phyloP scores from a whole-genome alignment of 2,113 vertebrate species.

The Zosterops borbonicus region DNA sequence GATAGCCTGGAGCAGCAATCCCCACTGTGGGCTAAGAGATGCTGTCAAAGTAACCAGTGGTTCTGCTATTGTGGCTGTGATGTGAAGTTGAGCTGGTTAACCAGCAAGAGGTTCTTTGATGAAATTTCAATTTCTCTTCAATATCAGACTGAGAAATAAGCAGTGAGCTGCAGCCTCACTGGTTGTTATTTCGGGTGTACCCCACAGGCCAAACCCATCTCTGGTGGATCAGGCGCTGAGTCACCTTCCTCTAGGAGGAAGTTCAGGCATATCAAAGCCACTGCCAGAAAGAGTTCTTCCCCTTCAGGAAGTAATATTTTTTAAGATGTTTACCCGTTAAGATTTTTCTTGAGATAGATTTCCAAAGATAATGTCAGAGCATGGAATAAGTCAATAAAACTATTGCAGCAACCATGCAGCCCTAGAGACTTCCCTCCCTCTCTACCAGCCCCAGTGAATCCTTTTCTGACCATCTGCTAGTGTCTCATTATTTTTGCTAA shows the following conservation, averaged over 20 bases:
- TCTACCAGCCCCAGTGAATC: not conserved
- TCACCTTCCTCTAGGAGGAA: not conserved
- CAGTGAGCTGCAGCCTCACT: not conserved
- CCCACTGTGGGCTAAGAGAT: not conserved
- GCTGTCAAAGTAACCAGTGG: not conserved
- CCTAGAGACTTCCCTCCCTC: not conserved
- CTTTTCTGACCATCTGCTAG: not conserved
- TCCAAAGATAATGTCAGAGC: not conserved
- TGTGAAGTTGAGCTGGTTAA: not conserved
- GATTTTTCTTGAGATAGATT: not conserved
- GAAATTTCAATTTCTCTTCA: not conserved
- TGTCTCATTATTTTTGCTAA: not conserved
- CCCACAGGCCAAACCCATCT: not conserved
- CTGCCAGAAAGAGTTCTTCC: not conserved
- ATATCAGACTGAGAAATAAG: not conserved
- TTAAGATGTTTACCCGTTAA: not conserved
- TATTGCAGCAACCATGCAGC: not conserved
- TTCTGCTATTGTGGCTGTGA: not conserved
- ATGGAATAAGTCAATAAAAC: not conserved
- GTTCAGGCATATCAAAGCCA: not conserved
- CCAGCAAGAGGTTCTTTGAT: not conserved
- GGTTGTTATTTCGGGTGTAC: not conserved
- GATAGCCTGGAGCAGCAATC: not conserved
- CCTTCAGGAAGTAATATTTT: not conserved
- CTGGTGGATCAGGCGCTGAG: not conserved